phyloP scores from a whole-genome alignment of 2,113 vertebrate species.

The Caracal caracal region DNA sequence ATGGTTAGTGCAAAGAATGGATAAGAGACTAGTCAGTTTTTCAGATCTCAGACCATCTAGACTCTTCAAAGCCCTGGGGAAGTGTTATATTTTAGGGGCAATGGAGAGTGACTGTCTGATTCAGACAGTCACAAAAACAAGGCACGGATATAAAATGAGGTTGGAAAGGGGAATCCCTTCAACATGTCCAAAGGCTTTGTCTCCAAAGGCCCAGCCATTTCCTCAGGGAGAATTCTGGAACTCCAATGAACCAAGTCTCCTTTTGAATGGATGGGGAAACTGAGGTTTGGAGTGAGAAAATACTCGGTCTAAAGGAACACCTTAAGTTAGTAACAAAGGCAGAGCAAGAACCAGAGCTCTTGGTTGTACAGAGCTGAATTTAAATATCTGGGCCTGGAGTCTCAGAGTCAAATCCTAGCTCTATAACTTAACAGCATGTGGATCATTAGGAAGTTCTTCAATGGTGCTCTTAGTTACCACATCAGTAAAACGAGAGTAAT shows the following conservation, averaged over 20 bases:
- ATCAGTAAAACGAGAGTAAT: neutral
- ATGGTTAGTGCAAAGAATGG: neutral
- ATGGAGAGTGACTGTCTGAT: neutral
- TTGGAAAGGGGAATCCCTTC: neutral
- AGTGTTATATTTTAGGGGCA: neutral
- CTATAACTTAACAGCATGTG: neutral
- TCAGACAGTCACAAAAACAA: neutral
- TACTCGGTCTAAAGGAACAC: neutral
- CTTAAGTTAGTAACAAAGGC: slow-evolving; percentile 71
- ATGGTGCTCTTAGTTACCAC: neutral
- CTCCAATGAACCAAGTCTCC: neutral
- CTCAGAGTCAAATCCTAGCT: neutral
- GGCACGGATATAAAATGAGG: neutral
- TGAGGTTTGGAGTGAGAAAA: neutral
- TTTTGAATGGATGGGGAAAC: neutral
- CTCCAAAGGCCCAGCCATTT: neutral
- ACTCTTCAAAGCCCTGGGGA: neutral
- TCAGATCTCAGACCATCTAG: neutral
- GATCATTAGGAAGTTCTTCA: neutral
- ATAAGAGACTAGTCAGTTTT: neutral
- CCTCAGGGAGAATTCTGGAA: neutral
- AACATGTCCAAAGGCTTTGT: neutral
- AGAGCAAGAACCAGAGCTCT: slow-evolving; percentile 45
- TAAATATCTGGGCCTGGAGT: neutral
- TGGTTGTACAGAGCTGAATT: neutral